phyloP scores from a whole-genome alignment of 1,140 invertebrate genomes.

The Trachymyrmex cornetzi region DNA sequence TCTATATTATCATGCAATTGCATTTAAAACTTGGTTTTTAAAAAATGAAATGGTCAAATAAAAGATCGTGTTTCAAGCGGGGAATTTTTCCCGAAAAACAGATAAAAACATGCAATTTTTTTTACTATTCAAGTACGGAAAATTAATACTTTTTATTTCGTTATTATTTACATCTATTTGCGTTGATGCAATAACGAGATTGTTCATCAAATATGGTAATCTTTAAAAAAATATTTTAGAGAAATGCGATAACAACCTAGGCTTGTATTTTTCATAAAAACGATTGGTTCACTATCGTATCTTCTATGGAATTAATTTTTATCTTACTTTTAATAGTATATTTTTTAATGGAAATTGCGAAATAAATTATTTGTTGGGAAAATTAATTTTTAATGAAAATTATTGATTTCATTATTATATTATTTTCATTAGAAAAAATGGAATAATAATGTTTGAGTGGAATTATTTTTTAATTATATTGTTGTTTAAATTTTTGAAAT shows the following conservation, averaged over 20 bases:
- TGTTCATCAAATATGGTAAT: background rate
- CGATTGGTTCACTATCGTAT: background rate
- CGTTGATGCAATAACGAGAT: background rate
- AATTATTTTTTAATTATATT: background rate
- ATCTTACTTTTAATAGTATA: background rate
- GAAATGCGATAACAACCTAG: background rate
- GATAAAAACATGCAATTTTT: slow-evolving; percentile 4
- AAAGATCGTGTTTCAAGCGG: background rate
- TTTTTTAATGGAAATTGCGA: no score
- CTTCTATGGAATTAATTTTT: background rate
- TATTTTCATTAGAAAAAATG: background rate
- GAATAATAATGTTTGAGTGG: background rate
- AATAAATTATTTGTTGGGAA: background rate
- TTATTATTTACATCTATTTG: no score
- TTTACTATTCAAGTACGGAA: background rate
- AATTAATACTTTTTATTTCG: background rate
- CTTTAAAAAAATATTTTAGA: background rate
- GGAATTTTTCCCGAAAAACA: background rate
- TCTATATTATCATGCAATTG: background rate
- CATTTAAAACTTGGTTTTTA: background rate
- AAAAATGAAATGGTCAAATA: background rate
- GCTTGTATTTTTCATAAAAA: background rate
- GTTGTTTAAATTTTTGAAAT: background rate
- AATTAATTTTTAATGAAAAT: background rate
- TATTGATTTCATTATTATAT: background rate